Evolutionary conservation across 2,888 invertebrate species (phyloP), one percentile per base, ranked within the genome.

Genomic region (Pasiphila rectangulata): DNA sequence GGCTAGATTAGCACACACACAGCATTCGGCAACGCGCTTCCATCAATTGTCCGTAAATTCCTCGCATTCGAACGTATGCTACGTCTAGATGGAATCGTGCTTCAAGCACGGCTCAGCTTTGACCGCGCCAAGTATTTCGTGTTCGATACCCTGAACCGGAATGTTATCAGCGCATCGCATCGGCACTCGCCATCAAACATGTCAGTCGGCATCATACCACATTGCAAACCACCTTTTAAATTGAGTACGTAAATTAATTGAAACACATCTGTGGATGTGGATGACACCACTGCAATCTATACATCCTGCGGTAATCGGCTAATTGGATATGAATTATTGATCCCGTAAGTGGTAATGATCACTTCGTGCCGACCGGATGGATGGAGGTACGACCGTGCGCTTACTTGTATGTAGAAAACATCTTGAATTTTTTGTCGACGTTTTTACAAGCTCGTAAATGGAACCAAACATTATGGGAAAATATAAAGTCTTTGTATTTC

Each of bases 91-190:
- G 63, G 63, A 63, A 70, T 67, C 75, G 49, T 36, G 39, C 30
- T 72, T 79, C 78, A 73, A 79, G 75, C 73, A 72, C 69, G 73
- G 75, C 66, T 71, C 75, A 38, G 48, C 23, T 70, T 40, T 70
- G 77, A 75, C 73, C 72, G 72, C 76, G 78, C 73, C 79, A 79
- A 80, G 86, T 79, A 86, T 85, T 83, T 77, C 77, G 75, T 79
- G 81, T 79, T 79, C 79, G 75, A 77, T 78, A 75, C 79, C 79
- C 36, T 73, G 76, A 73, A 74, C 74, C 69, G 86, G 87, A 83
- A 87, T 87, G 84, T 83, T 84, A 86, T 86, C 87, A 67, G 78
- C 70, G 73, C 77, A 76, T 76, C 69, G 77, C 79, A 86, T 87
- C 86, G 69, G 64, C 62, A 69, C 74, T 75, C 73, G 64, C 63